Evolutionary conservation across 2,888 invertebrate genomes (phyloP).

Genomic region (Drosophila flavopinicola): DNA sequence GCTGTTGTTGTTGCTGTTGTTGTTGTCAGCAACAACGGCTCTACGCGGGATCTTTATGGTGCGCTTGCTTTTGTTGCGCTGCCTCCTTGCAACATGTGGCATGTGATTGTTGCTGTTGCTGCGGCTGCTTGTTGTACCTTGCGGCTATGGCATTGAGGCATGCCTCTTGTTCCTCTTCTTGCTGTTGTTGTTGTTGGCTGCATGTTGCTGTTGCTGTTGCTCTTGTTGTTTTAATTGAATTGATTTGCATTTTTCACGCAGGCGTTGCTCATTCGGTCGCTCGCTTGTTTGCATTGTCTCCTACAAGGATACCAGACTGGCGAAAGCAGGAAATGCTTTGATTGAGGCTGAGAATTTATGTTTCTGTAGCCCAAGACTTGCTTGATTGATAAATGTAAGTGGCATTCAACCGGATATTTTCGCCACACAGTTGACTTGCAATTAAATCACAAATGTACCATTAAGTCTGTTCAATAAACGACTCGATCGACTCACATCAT

Average conservation of each 20-base stretch:
- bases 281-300: constrained; percentile 68
- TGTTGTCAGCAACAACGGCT: constrained; percentile 47
- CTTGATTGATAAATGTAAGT: constrained; percentile 27
- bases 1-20: constrained; percentile 11
- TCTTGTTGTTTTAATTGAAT: constrained; percentile 83
- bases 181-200: constrained; percentile 31
- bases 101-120: constrained; percentile 28
- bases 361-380: constrained; percentile 15
- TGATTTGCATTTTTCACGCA: constrained; percentile 84
- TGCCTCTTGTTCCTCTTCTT: constrained; percentile 45
- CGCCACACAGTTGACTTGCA: no score
- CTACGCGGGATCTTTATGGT: constrained; percentile 73
- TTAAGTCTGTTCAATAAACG: not conserved
- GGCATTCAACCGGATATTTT: constrained; percentile 10
- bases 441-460: constrained; percentile 19
- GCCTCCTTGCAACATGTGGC: constrained; percentile 45
- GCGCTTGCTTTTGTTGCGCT: constrained; percentile 62
- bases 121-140: constrained; percentile 43
- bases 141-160: constrained; percentile 69
- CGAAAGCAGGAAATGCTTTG: constrained; percentile 72
- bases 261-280: constrained; percentile 72
- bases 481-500: constrained; percentile 3
- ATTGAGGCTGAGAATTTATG: constrained; percentile 54
- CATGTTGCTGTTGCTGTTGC: constrained; percentile 73
- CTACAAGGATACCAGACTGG: constrained; percentile 29